phyloP scores from a whole-genome alignment of 2,888 invertebrate species.

The Lithophane leautieri region DNA sequence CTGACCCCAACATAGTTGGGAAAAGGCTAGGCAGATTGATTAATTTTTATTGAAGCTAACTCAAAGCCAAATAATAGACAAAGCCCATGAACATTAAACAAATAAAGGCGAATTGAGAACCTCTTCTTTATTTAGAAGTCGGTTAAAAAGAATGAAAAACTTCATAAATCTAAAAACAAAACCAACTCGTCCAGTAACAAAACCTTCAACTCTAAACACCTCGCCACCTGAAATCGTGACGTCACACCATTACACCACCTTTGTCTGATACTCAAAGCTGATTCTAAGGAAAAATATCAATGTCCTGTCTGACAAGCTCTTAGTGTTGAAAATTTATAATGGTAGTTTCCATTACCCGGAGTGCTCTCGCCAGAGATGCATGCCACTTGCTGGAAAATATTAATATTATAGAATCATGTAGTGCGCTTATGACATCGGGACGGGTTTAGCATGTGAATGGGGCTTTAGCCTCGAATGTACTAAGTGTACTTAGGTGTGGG shows the following conservation, averaged over 20 bases:
- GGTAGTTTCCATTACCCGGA: conserved; percentile 86
- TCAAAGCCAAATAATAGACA: no score
- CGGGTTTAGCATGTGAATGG: conserved; percentile 47
- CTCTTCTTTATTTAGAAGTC: background rate
- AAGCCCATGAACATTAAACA: background rate
- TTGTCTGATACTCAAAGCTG: conserved; percentile 35
- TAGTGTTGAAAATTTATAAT: conserved; percentile 87
- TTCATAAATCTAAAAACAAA: background rate
- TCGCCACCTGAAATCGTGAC: background rate
- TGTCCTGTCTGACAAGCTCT: conserved; percentile 83
- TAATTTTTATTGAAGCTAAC: background rate
- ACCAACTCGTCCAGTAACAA: background rate
- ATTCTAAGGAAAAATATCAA: conserved; percentile 80
- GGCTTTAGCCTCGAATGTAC: conserved; percentile 23
- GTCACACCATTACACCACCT: conserved; percentile 7
- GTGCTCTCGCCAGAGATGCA: conserved; percentile 79
- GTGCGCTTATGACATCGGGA: conserved; percentile 41
- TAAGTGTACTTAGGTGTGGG: background rate
- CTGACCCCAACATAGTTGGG: no score
- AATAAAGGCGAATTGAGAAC: background rate
- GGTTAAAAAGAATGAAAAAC: background rate
- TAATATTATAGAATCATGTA: conserved; percentile 68
- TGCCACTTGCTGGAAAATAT: conserved; percentile 79
- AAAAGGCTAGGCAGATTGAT: no score
- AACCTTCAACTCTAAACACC: background rate